phyloP scores from a whole-genome alignment of 1,140 invertebrate genomes.

The Orchesella cincta region DNA sequence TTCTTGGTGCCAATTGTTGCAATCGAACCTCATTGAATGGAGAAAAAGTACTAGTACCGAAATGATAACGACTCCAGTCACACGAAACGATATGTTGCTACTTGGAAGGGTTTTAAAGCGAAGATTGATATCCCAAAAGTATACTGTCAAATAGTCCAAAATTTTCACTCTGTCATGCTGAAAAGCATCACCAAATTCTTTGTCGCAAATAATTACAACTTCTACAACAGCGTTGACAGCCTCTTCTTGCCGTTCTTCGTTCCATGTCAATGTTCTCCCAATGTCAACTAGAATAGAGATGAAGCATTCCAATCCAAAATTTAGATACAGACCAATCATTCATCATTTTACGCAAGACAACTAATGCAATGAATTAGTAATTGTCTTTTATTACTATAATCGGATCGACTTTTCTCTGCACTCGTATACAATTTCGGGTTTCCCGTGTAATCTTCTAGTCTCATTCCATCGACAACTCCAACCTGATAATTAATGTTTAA shows the following conservation, averaged over 20 bases:
- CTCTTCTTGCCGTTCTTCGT: neutral
- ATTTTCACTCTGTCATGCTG: constrained; percentile 2
- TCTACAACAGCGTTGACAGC: neutral
- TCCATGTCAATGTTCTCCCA: neutral
- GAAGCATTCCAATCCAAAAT: no score
- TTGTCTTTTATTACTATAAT: no score
- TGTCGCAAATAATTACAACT: constrained; percentile 6
- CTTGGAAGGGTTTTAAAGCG: constrained; percentile 29
- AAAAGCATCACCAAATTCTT: constrained; percentile 32
- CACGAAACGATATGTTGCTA: constrained; percentile 13
- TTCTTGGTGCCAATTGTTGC: neutral
- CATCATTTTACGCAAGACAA: no score
- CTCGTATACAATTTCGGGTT: no score
- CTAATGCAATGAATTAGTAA: no score
- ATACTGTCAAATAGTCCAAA: constrained; percentile 31
- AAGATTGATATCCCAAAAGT: constrained; percentile 33
- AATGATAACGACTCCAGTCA: constrained; percentile 18
- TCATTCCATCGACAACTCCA: no score
- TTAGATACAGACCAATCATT: no score
- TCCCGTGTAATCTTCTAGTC: no score
- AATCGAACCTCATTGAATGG: neutral
- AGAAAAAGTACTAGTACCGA: neutral
- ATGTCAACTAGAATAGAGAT: no score
- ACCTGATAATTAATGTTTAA: no score
- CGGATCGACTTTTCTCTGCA: no score